Conservation (phyloP, 2,797 vertebrate species). For the Galaxias olidus region DNA sequence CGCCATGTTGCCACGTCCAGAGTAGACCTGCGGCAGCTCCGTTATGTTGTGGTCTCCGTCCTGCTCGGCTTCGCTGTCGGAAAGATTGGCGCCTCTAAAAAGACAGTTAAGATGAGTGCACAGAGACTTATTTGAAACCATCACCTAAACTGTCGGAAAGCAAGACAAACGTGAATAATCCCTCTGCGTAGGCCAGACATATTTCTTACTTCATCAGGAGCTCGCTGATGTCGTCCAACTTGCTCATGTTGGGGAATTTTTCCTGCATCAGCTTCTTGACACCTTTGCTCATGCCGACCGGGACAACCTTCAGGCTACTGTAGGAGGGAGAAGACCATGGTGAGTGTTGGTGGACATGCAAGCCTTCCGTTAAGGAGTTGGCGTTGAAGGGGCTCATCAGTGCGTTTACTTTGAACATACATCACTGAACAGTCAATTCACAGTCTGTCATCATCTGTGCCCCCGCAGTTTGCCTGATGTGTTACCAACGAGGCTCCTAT, state of each 20-base stretch:
- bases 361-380: rapidly evolving
- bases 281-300: constrained; percentile 89
- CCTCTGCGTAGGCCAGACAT: neutral
- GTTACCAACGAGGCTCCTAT: too few species aligned
- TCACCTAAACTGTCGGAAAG: neutral
- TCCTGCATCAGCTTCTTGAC: constrained; percentile 95
- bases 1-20: constrained; percentile 90
- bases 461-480: too few species aligned
- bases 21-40: constrained; percentile 84
- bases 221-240: constrained; percentile 91
- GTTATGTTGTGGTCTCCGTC: constrained; percentile 90
- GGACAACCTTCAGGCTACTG: constrained; percentile 93
- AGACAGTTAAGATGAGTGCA: neutral
- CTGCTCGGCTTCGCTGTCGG: constrained; percentile 91
- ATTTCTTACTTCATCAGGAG: constrained; percentile 85
- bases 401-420: constrained; percentile 82
- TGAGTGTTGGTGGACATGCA: constrained; percentile 1
- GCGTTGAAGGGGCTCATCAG: constrained; percentile 67
- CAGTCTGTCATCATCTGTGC: constrained; percentile 70
- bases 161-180: too few species aligned
- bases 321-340: constrained; percentile 14
- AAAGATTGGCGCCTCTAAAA: constrained; percentile 84
- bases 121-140: too few species aligned
- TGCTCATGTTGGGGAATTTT: constrained; percentile 90
- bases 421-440: constrained; percentile 77